Evolutionary conservation across 2,888 invertebrate genomes (phyloP).

Genomic region (Ceramica pisi): DNA sequence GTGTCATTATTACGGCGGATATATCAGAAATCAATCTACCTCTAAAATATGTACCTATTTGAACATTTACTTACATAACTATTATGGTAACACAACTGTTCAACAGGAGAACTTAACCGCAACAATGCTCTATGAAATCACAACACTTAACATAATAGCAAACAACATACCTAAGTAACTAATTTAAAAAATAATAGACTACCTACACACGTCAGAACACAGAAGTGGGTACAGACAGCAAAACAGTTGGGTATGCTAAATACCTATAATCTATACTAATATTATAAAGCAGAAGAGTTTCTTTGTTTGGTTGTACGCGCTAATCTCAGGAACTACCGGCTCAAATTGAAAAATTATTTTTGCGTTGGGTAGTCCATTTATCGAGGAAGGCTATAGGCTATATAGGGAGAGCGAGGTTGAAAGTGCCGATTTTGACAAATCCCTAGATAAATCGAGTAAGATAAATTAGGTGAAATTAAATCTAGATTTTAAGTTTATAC

Average conservation of each 20-base stretch:
- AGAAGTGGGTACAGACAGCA: constrained; percentile 4
- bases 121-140: constrained; percentile 12
- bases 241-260: not conserved
- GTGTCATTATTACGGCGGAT: not conserved
- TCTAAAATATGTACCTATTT: not conserved
- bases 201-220: not conserved
- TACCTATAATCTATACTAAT: no score
- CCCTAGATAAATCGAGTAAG: no score
- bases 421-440: no score
- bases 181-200: constrained; percentile 1
- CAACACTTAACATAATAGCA: constrained; percentile 25
- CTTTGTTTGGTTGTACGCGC: no score
- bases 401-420: no score
- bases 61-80: constrained; percentile 27
- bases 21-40: not conserved
- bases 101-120: constrained; percentile 17
- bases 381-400: no score
- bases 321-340: no score
- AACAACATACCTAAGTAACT: constrained; percentile 7
- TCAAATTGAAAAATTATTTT: no score
- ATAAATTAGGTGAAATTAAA: no score
- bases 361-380: no score
- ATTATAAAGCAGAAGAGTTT: no score
- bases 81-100: not conserved
- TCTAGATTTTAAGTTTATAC: no score